These are phyloP conservation scores for Poecilus cupreus DNA, from an alignment of 2,888 invertebrate genomes.

Conservation along the genomic window DNA sequence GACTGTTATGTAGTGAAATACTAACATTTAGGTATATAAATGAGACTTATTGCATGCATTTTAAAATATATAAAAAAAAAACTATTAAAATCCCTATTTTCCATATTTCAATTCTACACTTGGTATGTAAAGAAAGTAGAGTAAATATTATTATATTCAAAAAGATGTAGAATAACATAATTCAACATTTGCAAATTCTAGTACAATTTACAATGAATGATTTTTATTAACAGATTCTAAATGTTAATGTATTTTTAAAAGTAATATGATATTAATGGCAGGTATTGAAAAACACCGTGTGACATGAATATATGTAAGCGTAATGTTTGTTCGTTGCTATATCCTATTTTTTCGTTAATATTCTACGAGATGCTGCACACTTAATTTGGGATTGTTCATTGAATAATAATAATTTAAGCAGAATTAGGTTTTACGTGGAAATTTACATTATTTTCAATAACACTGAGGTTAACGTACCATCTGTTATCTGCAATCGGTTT, in stretches of 20 bases:
- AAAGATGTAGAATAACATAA: too few species aligned
- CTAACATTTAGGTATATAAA: too few species aligned
- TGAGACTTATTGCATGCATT: too few species aligned
- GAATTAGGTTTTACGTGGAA: conserved; percentile 28
- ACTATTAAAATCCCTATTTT: too few species aligned
- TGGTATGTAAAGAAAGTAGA: too few species aligned
- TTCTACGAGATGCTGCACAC: conserved; percentile 13
- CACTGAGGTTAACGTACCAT: conserved; percentile 21
- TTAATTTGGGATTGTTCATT: conserved; percentile 20
- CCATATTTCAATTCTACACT: too few species aligned
- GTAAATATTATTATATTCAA: too few species aligned
- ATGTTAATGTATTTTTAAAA: conserved; percentile 8
- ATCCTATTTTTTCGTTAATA: conserved; percentile 26
- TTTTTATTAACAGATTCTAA: background rate
- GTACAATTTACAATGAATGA: background rate
- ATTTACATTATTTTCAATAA: conserved; percentile 41
- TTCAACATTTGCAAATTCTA: background rate
- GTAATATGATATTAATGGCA: conserved; percentile 21
- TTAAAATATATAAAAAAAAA: too few species aligned
- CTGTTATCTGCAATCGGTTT: background rate
- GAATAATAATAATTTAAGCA: conserved; percentile 35
- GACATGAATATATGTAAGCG: conserved; percentile 22
- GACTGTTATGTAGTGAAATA: too few species aligned
- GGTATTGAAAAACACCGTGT: background rate
- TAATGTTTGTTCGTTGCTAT: background rate